A percentile compares a stretch with the other conserved stretches of the same genome.
These are phyloP conservation scores for Channa argus DNA, from an alignment of 2,113 vertebrate genomes.

Conservation along the genomic window DNA sequence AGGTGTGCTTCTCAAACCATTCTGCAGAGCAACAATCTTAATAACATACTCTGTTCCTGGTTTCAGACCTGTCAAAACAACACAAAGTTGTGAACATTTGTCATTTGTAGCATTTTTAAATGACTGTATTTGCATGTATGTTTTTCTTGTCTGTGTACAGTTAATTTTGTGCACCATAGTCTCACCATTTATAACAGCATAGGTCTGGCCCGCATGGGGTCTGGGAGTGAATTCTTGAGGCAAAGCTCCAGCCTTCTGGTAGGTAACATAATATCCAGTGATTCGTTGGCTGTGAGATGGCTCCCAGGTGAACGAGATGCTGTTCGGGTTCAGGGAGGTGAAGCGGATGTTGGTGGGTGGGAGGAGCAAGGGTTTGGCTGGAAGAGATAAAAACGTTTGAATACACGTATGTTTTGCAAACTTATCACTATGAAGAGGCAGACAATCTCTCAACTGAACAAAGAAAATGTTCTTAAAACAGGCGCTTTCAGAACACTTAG, in stretches of 20 bases:
- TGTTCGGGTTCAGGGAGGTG: constrained; percentile 89
- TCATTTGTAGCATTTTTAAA: fast-evolving
- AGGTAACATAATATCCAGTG: constrained; percentile 94
- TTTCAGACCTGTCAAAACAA: constrained; percentile 85
- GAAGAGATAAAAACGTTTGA: background rate
- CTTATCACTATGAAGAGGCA: too few relatives aligned
- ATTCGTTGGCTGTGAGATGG: constrained; percentile 87
- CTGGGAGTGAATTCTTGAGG: constrained; percentile 87
- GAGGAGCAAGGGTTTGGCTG: constrained; percentile 86
- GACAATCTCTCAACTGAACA: background rate
- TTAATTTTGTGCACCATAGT: background rate
- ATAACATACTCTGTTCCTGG: constrained; percentile 92
- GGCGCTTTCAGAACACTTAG: too few relatives aligned
- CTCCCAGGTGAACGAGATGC: constrained; percentile 91
- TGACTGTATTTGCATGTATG: background rate
- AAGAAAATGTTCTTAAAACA: too few relatives aligned
- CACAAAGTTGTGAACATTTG: background rate
- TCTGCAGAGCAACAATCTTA: constrained; percentile 91
- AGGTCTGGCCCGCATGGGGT: constrained; percentile 85
- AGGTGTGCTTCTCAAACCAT: constrained; percentile 90
- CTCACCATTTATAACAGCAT: constrained; percentile 89
- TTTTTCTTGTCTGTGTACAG: too few relatives aligned
- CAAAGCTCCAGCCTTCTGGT: constrained; percentile 86
- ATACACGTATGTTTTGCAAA: too few relatives aligned
- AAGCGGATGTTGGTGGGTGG: constrained; percentile 93